These are phyloP conservation scores for Drosophila ogumai DNA, from an alignment of 1,140 invertebrate species.

Conservation along the genomic window DNA sequence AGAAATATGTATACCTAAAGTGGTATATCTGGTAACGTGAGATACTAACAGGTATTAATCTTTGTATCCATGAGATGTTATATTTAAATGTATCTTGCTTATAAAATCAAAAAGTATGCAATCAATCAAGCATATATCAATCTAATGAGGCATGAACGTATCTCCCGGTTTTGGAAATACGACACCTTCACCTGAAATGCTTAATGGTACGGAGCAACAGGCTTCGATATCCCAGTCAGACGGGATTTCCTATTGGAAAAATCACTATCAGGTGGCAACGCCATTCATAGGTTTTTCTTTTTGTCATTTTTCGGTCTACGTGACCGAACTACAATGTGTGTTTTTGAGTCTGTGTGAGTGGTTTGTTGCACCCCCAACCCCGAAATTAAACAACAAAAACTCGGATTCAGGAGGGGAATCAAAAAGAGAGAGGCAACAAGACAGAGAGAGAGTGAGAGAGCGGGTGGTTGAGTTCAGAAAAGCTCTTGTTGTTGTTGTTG, in stretches of 20 bases:
- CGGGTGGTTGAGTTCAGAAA: slow-evolving; percentile 19
- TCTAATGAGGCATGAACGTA: slow-evolving; percentile 56
- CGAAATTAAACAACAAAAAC: slow-evolving; percentile 64
- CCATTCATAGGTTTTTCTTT: slow-evolving; percentile 43
- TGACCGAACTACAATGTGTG: slow-evolving; percentile 63
- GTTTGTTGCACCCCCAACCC: slow-evolving; percentile 48
- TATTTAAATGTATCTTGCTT: too few species aligned
- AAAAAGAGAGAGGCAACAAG: slow-evolving; percentile 3
- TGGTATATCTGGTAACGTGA: not conserved
- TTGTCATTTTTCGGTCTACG: slow-evolving; percentile 64
- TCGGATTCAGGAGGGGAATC: slow-evolving; percentile 11
- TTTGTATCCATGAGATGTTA: not conserved
- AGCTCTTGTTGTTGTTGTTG: slow-evolving; percentile 16
- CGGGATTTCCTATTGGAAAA: slow-evolving; percentile 55
- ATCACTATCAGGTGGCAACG: slow-evolving; percentile 64
- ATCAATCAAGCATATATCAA: slow-evolving; percentile 1
- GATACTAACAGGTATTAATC: not conserved
- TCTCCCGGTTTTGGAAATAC: slow-evolving; percentile 46
- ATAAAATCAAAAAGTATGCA: not conserved
- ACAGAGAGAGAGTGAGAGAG: slow-evolving; percentile 24
- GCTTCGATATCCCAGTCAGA: slow-evolving; percentile 17
- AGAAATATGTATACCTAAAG: not conserved
- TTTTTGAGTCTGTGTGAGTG: slow-evolving; percentile 9
- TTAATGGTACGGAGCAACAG: slow-evolving; percentile 44
- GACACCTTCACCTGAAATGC: slow-evolving; percentile 26